phyloP scores from a whole-genome alignment of 1,140 invertebrate species.

The Mercenaria mercenaria region DNA sequence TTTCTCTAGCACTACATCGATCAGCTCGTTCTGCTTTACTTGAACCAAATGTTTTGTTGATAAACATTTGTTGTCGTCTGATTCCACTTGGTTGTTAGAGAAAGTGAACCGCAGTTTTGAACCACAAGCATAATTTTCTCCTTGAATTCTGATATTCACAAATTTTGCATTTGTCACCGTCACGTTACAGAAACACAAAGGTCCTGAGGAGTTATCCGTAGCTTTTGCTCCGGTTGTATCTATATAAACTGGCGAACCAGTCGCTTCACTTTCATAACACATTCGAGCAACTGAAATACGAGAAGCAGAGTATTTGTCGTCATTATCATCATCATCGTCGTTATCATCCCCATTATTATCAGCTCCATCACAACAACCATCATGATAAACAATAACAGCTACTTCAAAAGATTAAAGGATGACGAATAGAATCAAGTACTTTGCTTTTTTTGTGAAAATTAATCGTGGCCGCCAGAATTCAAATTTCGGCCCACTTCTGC shows the following conservation, averaged over 20 bases:
- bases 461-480: too few species aligned
- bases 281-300: not conserved
- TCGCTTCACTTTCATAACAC: not conserved
- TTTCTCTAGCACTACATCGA: not conserved
- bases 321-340: not conserved
- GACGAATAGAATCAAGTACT: too few species aligned
- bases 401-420: too few species aligned
- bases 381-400: too few species aligned
- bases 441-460: too few species aligned
- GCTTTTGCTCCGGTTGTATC: conserved; percentile 9
- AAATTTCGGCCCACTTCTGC: too few species aligned
- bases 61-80: not conserved
- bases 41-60: not conserved
- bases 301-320: not conserved
- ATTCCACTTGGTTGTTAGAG: not conserved
- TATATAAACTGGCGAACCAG: not conserved
- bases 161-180: not conserved
- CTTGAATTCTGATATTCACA: not conserved
- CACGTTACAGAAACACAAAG: conserved; percentile 1
- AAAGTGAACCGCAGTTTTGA: not conserved
- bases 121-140: not conserved
- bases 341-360: too few species aligned
- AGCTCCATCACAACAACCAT: too few species aligned
- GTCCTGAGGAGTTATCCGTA: conserved; percentile 19
- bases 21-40: not conserved